phyloP scores from a whole-genome alignment of 2,113 vertebrate species.

The Rhineura floridana region DNA sequence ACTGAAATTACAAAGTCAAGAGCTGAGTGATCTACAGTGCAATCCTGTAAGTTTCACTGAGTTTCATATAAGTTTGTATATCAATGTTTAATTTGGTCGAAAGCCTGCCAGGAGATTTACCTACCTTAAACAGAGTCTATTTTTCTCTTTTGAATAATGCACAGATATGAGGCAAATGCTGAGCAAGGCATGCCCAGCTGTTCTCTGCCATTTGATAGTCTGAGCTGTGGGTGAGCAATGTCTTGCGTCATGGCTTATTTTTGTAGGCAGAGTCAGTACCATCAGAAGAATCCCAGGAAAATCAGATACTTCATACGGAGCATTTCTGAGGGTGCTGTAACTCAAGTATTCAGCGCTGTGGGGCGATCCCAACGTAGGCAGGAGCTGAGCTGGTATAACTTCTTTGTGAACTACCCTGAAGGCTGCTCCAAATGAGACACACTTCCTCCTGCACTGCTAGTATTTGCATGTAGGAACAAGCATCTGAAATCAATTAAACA shows the following conservation, averaged over 20 bases:
- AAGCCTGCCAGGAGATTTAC: constrained; percentile 27
- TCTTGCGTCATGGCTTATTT: constrained; percentile 67
- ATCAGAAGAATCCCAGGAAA: constrained; percentile 49
- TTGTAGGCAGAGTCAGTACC: constrained; percentile 37
- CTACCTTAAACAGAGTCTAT: constrained; percentile 51
- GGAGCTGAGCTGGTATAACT: constrained; percentile 59
- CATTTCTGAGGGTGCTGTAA: constrained; percentile 54
- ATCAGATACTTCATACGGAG: constrained; percentile 43
- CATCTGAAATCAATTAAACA: neutral
- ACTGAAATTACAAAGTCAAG: neutral
- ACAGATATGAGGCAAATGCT: constrained; percentile 68
- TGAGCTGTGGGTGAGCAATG: constrained; percentile 54
- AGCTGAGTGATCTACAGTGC: constrained; percentile 1
- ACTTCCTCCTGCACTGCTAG: neutral
- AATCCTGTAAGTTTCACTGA: neutral
- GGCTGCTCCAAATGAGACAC: constrained; percentile 40
- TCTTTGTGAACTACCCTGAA: constrained; percentile 38
- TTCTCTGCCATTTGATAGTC: constrained; percentile 76
- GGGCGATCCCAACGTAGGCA: neutral
- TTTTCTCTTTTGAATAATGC: constrained; percentile 62
- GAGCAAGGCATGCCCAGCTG: constrained; percentile 82
- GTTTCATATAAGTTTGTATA: too few relatives aligned
- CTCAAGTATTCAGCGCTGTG: neutral
- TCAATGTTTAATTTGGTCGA: constrained; percentile 2
- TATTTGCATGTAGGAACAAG: neutral